A percentile compares a stretch with the other conserved stretches of the same genome.
These are phyloP conservation scores for Hylaeus volcanicus DNA, from an alignment of 1,140 invertebrate species.

Conservation along the genomic window DNA sequence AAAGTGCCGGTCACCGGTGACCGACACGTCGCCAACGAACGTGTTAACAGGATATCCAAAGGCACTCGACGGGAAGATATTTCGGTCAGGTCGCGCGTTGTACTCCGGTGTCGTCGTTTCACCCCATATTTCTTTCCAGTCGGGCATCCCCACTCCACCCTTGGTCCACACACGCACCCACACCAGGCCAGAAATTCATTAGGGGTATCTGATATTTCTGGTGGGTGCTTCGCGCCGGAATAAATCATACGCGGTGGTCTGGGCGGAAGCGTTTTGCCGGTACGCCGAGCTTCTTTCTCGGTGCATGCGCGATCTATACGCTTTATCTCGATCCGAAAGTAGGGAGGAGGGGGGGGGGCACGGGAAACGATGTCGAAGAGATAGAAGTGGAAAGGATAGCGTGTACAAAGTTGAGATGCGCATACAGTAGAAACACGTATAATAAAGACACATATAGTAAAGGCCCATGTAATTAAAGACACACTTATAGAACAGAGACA, in stretches of 20 bases:
- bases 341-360: constrained; percentile 18
- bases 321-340: constrained; percentile 62
- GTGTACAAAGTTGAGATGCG: too few relatives aligned
- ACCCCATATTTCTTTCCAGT: constrained; percentile 40
- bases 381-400: neutral
- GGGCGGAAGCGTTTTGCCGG: constrained; percentile 62
- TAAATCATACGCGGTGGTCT: constrained; percentile 73
- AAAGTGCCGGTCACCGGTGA: too few relatives aligned
- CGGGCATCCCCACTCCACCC: neutral
- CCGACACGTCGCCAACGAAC: too few relatives aligned
- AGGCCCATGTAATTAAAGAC: too few relatives aligned
- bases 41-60: constrained; percentile 18
- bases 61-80: constrained; percentile 14
- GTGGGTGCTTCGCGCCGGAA: constrained; percentile 76
- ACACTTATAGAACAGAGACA: too few relatives aligned
- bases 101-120: constrained; percentile 38
- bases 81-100: constrained; percentile 26
- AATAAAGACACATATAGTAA: too few relatives aligned
- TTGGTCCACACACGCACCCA: constrained; percentile 48
- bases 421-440: too few relatives aligned
- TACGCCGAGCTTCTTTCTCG: constrained; percentile 58
- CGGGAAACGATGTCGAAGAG: neutral
- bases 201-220: constrained; percentile 80
- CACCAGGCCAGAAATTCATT: constrained; percentile 75
- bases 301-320: constrained; percentile 61